phyloP scores from a whole-genome alignment of 2,888 invertebrate genomes.

The Pasiphila rectangulata region DNA sequence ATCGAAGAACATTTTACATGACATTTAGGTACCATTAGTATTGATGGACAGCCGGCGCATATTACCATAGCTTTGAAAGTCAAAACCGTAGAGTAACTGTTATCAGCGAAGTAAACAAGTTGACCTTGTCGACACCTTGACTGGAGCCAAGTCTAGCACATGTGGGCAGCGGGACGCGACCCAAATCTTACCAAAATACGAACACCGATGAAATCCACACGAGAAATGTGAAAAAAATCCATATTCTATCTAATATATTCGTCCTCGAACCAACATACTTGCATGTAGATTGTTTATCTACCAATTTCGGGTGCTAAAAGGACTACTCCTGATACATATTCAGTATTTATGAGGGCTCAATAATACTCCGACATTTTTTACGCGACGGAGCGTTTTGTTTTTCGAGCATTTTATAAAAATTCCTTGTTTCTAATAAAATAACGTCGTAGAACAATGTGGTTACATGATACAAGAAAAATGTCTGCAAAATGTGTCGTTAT shows the following conservation, averaged over 20 bases:
- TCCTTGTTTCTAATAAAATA: slow-evolving; percentile 21
- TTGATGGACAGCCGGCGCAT: slow-evolving; percentile 42
- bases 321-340: slow-evolving; percentile 28
- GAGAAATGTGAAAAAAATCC: slow-evolving; percentile 35
- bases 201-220: slow-evolving; percentile 48
- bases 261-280: slow-evolving; percentile 20
- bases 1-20: neutral
- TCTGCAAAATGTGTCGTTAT: slow-evolving; percentile 68
- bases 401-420: slow-evolving; percentile 9
- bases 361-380: slow-evolving; percentile 20
- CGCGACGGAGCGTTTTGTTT: slow-evolving; percentile 12
- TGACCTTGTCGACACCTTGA: slow-evolving; percentile 61
- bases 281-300: slow-evolving; percentile 31
- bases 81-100: slow-evolving; percentile 50
- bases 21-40: slow-evolving; percentile 1
- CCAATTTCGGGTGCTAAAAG: slow-evolving; percentile 28
- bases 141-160: slow-evolving; percentile 31
- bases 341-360: slow-evolving; percentile 27
- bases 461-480: slow-evolving; percentile 42
- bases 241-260: slow-evolving; percentile 33
- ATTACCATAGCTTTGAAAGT: slow-evolving; percentile 66
- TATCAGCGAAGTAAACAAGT: slow-evolving; percentile 60
- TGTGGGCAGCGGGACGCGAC: slow-evolving; percentile 37
- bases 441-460: slow-evolving; percentile 22
- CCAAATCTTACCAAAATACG: slow-evolving; percentile 42